Percentiles rank a stretch among this genome's conserved stretches.
Evolutionary conservation across 2,888 invertebrate genomes (phyloP).

Genomic region (Hypsopygia costalis): DNA sequence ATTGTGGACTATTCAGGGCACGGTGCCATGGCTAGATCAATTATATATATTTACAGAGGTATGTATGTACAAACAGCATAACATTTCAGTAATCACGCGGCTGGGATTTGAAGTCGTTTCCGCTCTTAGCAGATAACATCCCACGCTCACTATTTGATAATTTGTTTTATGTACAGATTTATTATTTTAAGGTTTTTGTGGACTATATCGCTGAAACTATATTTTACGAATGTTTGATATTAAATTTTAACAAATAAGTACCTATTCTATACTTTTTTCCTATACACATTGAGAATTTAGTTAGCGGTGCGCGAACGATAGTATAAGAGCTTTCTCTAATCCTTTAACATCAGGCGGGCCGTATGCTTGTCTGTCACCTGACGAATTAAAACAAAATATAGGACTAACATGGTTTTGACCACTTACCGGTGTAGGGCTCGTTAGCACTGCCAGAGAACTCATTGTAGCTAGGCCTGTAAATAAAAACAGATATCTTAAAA

Average conservation of each 20-base stretch:
- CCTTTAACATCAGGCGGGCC: no score
- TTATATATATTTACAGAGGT: background rate
- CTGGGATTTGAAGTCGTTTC: conserved; percentile 36
- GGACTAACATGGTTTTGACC: no score
- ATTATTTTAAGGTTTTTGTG: background rate
- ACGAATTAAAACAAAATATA: background rate
- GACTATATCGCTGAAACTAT: background rate
- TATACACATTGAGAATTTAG: no score
- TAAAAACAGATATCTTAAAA: no score
- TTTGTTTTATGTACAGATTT: conserved; percentile 8
- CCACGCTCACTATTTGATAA: conserved; percentile 36
- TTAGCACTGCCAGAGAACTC: conserved; percentile 49
- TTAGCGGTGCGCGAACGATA: no score
- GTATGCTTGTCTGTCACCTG: no score
- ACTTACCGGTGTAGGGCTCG: conserved; percentile 42
- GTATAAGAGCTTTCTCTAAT: no score
- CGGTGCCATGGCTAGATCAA: background rate
- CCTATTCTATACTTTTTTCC: no score
- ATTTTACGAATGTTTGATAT: background rate
- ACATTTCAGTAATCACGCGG: conserved; percentile 14
- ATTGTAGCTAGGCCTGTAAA: conserved; percentile 49
- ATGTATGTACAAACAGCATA: background rate
- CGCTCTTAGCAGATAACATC: conserved; percentile 32
- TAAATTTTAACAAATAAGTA: background rate
- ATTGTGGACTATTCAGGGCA: conserved; percentile 7